Evolutionary conservation across 2,113 vertebrate species (phyloP).

Genomic region (Platichthys stellatus): DNA sequence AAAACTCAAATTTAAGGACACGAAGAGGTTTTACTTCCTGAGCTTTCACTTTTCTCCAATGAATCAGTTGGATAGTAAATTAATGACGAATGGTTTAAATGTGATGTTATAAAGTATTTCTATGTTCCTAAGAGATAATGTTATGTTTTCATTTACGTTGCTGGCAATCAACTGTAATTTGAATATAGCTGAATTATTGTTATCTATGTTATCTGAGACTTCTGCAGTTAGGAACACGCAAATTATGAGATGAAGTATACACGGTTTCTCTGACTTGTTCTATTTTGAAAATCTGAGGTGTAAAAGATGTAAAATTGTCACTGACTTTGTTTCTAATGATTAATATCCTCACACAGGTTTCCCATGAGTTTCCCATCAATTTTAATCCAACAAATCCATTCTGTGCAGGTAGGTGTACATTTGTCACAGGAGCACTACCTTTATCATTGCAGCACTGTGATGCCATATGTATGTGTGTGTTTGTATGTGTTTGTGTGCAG

Average conservation of each 20-base stretch:
- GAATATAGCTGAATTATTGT: no score
- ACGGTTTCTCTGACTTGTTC: background rate
- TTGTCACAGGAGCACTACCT: background rate
- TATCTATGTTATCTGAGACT: no score
- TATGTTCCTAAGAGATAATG: background rate
- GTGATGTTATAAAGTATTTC: background rate
- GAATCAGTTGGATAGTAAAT: background rate
- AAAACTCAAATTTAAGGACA: background rate
- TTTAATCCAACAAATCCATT: constrained; percentile 92
- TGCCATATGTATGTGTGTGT: background rate
- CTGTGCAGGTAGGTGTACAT: constrained; percentile 84
- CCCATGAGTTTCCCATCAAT: constrained; percentile 97
- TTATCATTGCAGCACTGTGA: background rate
- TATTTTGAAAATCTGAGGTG: no score
- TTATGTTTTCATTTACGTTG: no score
- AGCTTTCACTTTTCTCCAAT: background rate
- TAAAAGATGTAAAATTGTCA: background rate
- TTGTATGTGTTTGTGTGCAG: constrained; percentile 65
- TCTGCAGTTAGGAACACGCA: no score
- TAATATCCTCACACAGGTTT: constrained; percentile 82
- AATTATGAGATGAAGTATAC: no score
- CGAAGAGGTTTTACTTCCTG: background rate
- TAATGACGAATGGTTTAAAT: background rate
- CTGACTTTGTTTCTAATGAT: background rate
- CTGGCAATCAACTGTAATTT: no score